Base-by-base conservation (phyloP, 2,113 vertebrate genomes). In the Toxotes chatareus region DNA sequence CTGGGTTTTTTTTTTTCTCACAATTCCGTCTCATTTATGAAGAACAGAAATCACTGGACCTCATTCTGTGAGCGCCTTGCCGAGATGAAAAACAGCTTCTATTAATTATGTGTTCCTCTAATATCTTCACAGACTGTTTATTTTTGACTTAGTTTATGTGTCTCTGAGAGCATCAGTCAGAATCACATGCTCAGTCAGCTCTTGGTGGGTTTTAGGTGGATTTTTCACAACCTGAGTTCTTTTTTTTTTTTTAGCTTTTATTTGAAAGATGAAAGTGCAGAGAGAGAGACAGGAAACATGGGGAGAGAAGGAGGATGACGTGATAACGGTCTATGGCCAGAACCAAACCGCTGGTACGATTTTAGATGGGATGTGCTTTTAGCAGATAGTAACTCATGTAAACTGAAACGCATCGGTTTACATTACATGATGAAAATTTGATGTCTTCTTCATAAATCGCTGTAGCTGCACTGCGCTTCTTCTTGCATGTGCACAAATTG, bases 191-290 rank as follows among this genome's bases (percentile, higher is more conserved):
- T 31, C 9, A 4, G 36, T 49, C 46, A 17, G 59, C 34, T 78
- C 63, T 12, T 14, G 27, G n/a, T 61, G 69, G 81, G 73, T 83
- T 77, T 61, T 23, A 31, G 60, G 14, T 44, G 42, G 60, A 27
- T 23, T 47, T 36, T 60, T 77, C 51, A 63, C 38, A 44, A 21
- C 13, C 13, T 42, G 42, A 9, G 42, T 44, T 44, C 1, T 53
- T 49, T 7, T 7, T 7, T 44, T 44, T 44, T 8, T 51, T 51
- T 51, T 19, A 21, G 17, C 47, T 17, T 21, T 19, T 51, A 44
- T 44, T 3, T 51, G 19, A 27, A 27, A 27, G 27, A 27, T 27
- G 27, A 27, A 27, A 27, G 27, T 27, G 27, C 27, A 27, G 27
- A 27, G 27, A 27, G 46, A 5, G 14, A 47, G 46, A 17, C 14